Base-by-base conservation (phyloP, 92 coral and sea anemone genomes). In the Muricea muricata region DNA sequence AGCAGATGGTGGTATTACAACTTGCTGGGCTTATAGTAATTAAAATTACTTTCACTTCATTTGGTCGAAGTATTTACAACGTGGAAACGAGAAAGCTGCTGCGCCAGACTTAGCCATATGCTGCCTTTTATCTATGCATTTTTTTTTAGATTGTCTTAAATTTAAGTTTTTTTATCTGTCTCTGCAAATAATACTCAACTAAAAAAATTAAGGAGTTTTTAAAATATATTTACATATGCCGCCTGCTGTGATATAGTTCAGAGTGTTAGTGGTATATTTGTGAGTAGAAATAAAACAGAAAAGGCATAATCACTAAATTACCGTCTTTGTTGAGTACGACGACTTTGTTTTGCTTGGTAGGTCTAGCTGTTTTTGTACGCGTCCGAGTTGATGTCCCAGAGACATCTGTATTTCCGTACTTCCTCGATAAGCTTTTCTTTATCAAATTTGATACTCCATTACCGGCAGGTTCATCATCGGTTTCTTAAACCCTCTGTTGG, bases 21-120 rank as follows among this genome's bases (percentile, higher is more conserved):
- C 34, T 54, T 13, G 31, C 21, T 71, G 46, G n/a, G 56, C 42
- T 37, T 42, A 63, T 15, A 26, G 37, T 17, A 0, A 2, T 31
- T 7, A 4, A 84, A 40, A 60, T 73, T 84, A 29, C 82, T 84
- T 40, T 73, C 87, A 73, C 56, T 18, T 46, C 82, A 84, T 57
- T 40, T 84, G 73, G 20, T 84, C 74, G 40, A 84, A 84, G 55
- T 73, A 84, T 60, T 84, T 73, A 37, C 87, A 74, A 57, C 50
- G 40, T 42, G 74, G 87, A 23, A 73, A 61, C 26, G 60, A 84
- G 10, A 82, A 73, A 20, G 82, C 82, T 56, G 82, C 75, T 7
- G 87, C 82, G n/a, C 87, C 87, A 84, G 87, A 84, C 31, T 55
- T 84, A 5, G 87, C 58, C 65, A 55, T 74, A 24, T 40, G 67